Base-by-base conservation (phyloP, 2,113 vertebrate species). In the Leucosticte australis region DNA sequence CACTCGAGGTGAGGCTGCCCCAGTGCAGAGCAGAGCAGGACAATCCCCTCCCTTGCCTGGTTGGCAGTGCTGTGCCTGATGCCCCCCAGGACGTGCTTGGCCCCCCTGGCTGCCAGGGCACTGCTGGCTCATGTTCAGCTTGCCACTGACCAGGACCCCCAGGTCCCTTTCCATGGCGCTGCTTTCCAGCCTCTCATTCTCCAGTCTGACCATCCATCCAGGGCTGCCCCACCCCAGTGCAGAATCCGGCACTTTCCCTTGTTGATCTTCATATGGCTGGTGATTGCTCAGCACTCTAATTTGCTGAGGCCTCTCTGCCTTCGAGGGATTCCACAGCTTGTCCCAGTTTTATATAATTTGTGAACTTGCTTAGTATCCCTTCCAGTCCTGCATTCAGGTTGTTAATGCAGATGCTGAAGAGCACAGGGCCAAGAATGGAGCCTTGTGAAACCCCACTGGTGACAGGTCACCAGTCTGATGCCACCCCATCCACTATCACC, bases 381-480 rank as follows among this genome's bases (percentile, higher is more conserved):
- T 86, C 37, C 26, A 27, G 4, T 50, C 31, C 31, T 42, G 26
- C 1, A 1, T 52, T 18, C 31, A 35, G 7, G 13, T 23, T 60
- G 13, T 23, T 60, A 18, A 19, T 31, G 35, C 13, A 4, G 28
- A 28, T 6, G 12, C 7, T 84, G n/a, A 56, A n/a, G 59, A 56
- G 18, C 41, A 39, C 18, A 47, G 41, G 13, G 18, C 23, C 0
- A 2, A 23, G 16, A 13, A 64, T 27, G 33, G 37, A 35, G 16
- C 4, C 3, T 13, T 44, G 31, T 3, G 3, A 15, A 46, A 7
- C 28, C 4, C 6, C 27, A 9, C 7, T 9, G 21, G 9, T 64
- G 59, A 55, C 22, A 46, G 33, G 6, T 55, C 59, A 0, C 11
- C 22, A 27, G 22, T 9, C 49, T 27, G 49, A 55, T 33, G 28